A percentile compares a stretch with the other conserved stretches of the same genome.
phyloP scores from a whole-genome alignment of 1,140 invertebrate genomes.

The Euglossa dilemma region DNA sequence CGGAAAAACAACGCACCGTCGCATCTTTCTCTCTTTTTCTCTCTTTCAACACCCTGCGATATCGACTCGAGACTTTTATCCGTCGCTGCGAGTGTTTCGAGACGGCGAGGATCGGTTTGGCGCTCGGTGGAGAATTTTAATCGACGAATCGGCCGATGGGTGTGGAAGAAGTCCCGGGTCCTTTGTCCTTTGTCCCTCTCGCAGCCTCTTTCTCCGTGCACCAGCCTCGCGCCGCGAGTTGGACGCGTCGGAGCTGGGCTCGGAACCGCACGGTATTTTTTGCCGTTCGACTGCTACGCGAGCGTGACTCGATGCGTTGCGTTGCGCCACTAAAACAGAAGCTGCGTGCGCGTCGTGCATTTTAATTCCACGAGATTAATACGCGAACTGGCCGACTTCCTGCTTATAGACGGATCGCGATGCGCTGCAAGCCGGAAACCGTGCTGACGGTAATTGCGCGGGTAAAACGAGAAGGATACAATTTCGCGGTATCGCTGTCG shows the following conservation, averaged over 20 bases:
- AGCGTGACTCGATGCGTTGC: conserved; percentile 32
- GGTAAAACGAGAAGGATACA: conserved; percentile 20
- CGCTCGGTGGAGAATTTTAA: too few relatives aligned
- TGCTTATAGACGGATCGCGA: conserved; percentile 18
- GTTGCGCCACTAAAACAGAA: conserved; percentile 33
- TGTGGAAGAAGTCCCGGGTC: too few relatives aligned
- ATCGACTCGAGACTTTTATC: too few relatives aligned
- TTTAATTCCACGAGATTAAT: conserved; percentile 41
- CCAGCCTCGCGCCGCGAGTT: too few relatives aligned
- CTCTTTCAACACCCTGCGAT: too few relatives aligned
- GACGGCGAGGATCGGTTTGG: too few relatives aligned
- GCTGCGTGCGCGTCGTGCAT: conserved; percentile 1
- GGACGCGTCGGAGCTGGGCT: not conserved
- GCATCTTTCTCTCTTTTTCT: too few relatives aligned
- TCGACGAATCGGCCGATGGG: too few relatives aligned
- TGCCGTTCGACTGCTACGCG: not conserved
- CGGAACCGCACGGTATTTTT: not conserved
- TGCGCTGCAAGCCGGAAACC: conserved; percentile 34
- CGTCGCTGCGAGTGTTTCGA: too few relatives aligned
- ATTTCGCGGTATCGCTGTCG: conserved; percentile 3
- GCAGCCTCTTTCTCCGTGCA: too few relatives aligned
- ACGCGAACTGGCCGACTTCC: conserved; percentile 36
- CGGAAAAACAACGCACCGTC: too few relatives aligned
- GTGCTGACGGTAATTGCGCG: conserved; percentile 24
- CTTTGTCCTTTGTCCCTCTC: too few relatives aligned